phyloP scores from a whole-genome alignment of 2,888 invertebrate species.

The Eurytoma adleriae region DNA sequence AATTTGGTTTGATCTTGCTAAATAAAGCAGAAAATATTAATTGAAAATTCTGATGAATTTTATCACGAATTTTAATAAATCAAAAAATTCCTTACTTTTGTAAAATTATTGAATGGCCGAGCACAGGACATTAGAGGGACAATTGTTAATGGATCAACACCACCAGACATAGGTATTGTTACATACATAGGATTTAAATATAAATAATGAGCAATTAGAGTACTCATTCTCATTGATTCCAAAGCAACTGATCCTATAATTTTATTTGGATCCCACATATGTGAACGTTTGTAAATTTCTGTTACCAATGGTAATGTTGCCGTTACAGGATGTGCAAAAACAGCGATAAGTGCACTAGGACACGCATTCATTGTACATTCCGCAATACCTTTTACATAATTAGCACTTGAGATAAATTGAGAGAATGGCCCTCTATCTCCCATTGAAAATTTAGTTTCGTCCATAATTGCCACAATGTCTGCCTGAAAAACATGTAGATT shows the following conservation, averaged over 20 bases:
- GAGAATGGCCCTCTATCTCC: slow-evolving; percentile 56
- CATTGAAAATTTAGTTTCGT: slow-evolving; percentile 63
- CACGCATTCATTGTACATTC: slow-evolving; percentile 63
- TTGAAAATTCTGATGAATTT: neutral
- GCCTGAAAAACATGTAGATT: slow-evolving; percentile 58
- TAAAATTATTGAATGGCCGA: slow-evolving; percentile 64
- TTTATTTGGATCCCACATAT: slow-evolving; percentile 66
- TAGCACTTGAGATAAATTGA: slow-evolving; percentile 62
- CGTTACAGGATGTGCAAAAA: slow-evolving; percentile 70
- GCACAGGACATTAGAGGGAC: slow-evolving; percentile 69
- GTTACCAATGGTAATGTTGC: slow-evolving; percentile 67
- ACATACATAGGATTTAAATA: slow-evolving; percentile 67
- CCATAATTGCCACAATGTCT: slow-evolving; percentile 71
- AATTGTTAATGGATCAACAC: slow-evolving; percentile 66
- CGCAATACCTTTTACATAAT: slow-evolving; percentile 65
- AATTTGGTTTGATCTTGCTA: slow-evolving; percentile 65
- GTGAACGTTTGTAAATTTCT: slow-evolving; percentile 65
- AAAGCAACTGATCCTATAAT: slow-evolving; percentile 68
- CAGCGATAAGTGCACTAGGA: slow-evolving; percentile 67
- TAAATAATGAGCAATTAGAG: slow-evolving; percentile 65
- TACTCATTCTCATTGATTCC: slow-evolving; percentile 67
- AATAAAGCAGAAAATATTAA: neutral
- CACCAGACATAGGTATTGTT: slow-evolving; percentile 68
- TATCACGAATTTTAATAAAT: neutral
- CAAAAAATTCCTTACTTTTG: slow-evolving; percentile 55